These are phyloP conservation scores for Fukomys damarensis DNA, from an alignment of 2,113 vertebrate genomes.

Conservation along the genomic window DNA sequence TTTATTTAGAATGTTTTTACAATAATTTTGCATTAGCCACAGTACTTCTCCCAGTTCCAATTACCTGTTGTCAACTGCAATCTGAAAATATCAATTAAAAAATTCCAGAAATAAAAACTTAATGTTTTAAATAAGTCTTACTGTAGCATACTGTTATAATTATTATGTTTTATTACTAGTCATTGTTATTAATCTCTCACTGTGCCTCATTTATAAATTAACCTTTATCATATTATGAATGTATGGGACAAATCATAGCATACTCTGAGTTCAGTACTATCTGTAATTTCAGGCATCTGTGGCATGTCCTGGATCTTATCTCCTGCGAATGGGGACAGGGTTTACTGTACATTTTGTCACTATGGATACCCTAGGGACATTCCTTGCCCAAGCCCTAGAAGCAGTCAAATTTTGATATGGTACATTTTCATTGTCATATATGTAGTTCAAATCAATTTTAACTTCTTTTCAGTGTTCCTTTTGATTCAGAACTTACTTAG, in stretches of 20 bases:
- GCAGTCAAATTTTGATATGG: not conserved
- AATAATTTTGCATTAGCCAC: not conserved
- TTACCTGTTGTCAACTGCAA: not conserved
- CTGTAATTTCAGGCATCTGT: not conserved
- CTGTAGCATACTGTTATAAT: not conserved
- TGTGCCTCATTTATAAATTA: not conserved
- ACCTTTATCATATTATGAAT: not conserved
- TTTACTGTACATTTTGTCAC: not conserved
- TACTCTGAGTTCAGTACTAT: not conserved
- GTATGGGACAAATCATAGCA: not conserved
- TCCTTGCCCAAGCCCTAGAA: not conserved
- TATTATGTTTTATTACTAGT: not conserved
- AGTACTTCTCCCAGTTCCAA: not conserved
- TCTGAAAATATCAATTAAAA: not conserved
- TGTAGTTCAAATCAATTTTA: slow-evolving; percentile 3
- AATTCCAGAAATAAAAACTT: not conserved
- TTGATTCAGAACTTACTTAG: slow-evolving; percentile 11
- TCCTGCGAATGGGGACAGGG: not conserved
- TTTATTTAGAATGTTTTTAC: not conserved
- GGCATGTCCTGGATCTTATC: not conserved
- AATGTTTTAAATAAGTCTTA: not conserved
- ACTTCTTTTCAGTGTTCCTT: not conserved
- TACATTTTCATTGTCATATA: not conserved
- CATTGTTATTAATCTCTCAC: not conserved
- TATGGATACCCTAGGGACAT: not conserved